Conservation (phyloP, 92 coral and sea anemone species). For the Galaxea fascicularis region DNA sequence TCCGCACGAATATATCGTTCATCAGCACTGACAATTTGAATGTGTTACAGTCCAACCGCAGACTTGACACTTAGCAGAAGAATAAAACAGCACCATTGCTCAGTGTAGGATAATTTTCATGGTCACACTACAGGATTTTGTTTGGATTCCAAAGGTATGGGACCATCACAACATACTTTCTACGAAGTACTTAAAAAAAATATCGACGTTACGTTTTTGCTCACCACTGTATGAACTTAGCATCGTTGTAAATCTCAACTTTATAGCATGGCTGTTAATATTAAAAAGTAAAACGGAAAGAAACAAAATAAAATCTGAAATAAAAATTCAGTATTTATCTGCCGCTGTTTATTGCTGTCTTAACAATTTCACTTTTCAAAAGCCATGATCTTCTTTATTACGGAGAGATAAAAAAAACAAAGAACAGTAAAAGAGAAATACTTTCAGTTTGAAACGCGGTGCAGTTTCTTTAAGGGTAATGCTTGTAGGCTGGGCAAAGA, state of each 20-base stretch:
- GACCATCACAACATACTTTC: neutral
- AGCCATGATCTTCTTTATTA: neutral
- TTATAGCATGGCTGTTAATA: too few relatives aligned
- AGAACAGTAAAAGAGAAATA: too few relatives aligned
- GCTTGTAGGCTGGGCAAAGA: too few relatives aligned
- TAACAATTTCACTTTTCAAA: neutral
- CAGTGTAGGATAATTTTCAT: neutral
- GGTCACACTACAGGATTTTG: neutral
- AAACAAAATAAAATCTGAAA: too few relatives aligned
- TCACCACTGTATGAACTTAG: too few relatives aligned
- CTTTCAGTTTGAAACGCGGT: neutral
- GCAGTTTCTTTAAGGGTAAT: too few relatives aligned
- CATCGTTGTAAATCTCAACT: too few relatives aligned
- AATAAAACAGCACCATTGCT: neutral
- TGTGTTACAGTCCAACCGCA: neutral
- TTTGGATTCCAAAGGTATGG: neutral
- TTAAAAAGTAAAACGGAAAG: too few relatives aligned
- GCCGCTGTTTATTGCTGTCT: neutral
- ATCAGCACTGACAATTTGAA: too few relatives aligned
- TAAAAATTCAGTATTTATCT: neutral
- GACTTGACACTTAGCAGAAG: neutral
- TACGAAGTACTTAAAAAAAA: too few relatives aligned
- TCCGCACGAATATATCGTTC: too few relatives aligned
- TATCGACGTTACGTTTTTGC: too few relatives aligned
- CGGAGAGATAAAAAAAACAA: neutral